Base-by-base conservation (phyloP, 2,888 invertebrate species). In the Podotricha telesiphe region DNA sequence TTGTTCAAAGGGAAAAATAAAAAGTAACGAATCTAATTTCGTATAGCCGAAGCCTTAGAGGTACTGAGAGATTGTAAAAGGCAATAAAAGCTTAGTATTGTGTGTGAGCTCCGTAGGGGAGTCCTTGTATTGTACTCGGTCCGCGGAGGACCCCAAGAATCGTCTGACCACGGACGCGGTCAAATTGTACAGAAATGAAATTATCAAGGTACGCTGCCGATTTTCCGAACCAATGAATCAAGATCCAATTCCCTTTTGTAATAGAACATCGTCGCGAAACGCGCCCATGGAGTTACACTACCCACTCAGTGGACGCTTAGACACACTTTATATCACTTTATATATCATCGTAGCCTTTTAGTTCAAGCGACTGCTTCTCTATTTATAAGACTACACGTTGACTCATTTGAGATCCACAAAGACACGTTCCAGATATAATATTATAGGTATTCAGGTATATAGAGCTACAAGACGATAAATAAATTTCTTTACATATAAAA, bases 161-260 rank as follows among this genome's bases (percentile, higher is more conserved):
- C 89, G 91, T 80, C 91, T 88, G 91, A 91, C 91, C 91, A 89
- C 90, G 88, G 87, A 84, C 88, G 88, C 92, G 93, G 91, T 92
- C 93, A 93, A 93, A 93, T 93, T 93, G 93, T 93, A 92, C 92
- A 93, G 93, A 93, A 93, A 93, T 93, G 93, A 92, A 93, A 93
- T 93, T 93, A 93, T 93, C 93, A 93, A 93, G 93, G 93, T 92
- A 92, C 93, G 91, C 86, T 92, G 90, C 91, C 93, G 93, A 93
- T 93, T 93, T 93, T 93, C 93, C 91, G 93, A 90, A 87, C 93
- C 93, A 93, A 93, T 93, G 93, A 93, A 91, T 93, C 93, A 93
- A 91, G 91, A 93, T 93, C 92, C 93, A 92, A 93, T 93, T 91
- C 92, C 91, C 93, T 92, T 92, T 93, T 91, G 93, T 93, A 92